Evolutionary conservation across 2,888 invertebrate species (phyloP).

Genomic region (Isoperla grammatica): DNA sequence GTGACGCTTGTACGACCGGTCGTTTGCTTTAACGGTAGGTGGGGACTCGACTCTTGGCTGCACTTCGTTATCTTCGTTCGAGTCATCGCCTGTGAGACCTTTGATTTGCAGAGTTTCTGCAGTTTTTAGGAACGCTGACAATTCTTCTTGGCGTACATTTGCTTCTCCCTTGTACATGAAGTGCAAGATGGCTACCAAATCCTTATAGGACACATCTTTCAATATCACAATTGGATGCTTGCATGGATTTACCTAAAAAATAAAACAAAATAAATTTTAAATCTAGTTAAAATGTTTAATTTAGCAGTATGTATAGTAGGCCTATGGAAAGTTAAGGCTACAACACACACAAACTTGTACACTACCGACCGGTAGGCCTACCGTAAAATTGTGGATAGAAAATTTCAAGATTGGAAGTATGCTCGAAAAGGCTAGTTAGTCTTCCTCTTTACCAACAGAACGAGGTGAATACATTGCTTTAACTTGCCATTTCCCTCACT

Average conservation of each 20-base stretch:
- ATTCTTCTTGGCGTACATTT: conserved; percentile 65
- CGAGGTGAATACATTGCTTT: too few relatives aligned
- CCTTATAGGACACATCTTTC: conserved; percentile 64
- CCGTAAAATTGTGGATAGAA: too few relatives aligned
- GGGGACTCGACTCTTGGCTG: background rate
- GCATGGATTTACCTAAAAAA: conserved; percentile 33
- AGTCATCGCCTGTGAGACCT: conserved; percentile 52
- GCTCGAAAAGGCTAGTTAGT: too few relatives aligned
- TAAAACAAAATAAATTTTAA: too few relatives aligned
- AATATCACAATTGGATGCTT: conserved; percentile 52
- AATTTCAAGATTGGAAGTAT: too few relatives aligned
- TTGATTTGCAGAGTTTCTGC: conserved; percentile 67
- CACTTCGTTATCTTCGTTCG: conserved; percentile 1
- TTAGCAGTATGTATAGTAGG: too few relatives aligned
- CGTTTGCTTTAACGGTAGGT: background rate
- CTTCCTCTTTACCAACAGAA: too few relatives aligned
- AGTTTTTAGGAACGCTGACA: conserved; percentile 65
- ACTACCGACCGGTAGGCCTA: too few relatives aligned
- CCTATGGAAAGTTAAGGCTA: too few relatives aligned
- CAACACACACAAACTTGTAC: too few relatives aligned
- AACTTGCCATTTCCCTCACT: too few relatives aligned
- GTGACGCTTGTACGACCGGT: background rate
- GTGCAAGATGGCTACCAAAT: conserved; percentile 62
- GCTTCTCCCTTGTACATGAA: conserved; percentile 69
- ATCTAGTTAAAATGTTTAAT: too few relatives aligned